phyloP scores from a whole-genome alignment of 2,113 vertebrate genomes.

The Oreochromis niloticus region DNA sequence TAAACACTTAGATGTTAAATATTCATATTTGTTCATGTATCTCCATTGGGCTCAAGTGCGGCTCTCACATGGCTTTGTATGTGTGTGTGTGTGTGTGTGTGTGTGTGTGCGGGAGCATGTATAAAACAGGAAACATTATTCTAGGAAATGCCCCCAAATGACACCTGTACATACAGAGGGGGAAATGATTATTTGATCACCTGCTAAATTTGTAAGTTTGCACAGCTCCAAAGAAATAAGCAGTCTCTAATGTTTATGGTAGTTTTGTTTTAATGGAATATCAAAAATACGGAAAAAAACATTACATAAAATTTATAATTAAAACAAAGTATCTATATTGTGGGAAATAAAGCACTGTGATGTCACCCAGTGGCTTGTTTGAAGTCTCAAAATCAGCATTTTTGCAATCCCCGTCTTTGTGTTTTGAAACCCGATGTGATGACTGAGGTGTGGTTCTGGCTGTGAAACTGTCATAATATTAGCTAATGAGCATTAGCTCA shows the following conservation, averaged over 20 bases:
- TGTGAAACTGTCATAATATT: background rate
- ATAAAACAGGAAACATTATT: background rate
- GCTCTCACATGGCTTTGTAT: background rate
- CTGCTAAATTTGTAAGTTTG: background rate
- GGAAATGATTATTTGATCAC: background rate
- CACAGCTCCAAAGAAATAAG: background rate
- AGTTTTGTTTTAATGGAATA: background rate
- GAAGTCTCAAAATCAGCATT: background rate
- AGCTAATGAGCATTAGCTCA: background rate
- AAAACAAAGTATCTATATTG: background rate
- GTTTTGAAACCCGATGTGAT: background rate
- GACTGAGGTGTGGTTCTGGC: background rate
- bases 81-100: background rate
- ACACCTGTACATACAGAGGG: background rate
- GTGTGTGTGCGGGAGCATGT: background rate
- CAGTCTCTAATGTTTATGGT: accelerated
- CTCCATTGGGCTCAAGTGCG: background rate
- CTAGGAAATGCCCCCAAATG: background rate
- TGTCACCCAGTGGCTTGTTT: background rate
- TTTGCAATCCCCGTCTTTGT: background rate
- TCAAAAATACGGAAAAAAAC: background rate
- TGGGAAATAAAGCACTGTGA: background rate
- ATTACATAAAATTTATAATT: background rate
- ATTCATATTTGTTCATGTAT: conserved; percentile 63
- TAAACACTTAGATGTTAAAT: conserved; percentile 67